Evolutionary conservation across 2,888 invertebrate species (phyloP).

Genomic region (Ichneumoninae sp.): DNA sequence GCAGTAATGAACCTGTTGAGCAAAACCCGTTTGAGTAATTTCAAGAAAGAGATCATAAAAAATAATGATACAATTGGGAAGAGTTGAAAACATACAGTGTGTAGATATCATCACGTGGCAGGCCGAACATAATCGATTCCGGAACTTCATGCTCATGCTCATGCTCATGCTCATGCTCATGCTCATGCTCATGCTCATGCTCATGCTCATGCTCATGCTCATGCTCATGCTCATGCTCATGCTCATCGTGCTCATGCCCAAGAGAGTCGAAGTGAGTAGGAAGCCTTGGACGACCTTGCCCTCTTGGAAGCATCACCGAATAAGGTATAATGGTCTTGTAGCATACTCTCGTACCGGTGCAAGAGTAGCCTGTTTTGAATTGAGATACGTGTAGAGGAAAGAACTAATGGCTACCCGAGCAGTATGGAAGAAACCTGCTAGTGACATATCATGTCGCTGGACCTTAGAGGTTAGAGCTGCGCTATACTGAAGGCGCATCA

Average conservation of each 20-base stretch:
- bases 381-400: background rate
- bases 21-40: slow-evolving; percentile 54
- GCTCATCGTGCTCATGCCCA: background rate
- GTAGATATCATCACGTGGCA: slow-evolving; percentile 31
- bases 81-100: background rate
- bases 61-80: slow-evolving; percentile 47
- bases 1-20: slow-evolving; percentile 57
- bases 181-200: too few relatives aligned
- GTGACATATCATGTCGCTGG: slow-evolving; percentile 54
- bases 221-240: too few relatives aligned
- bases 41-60: slow-evolving; percentile 49
- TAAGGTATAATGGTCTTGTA: slow-evolving; percentile 72
- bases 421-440: slow-evolving; percentile 41
- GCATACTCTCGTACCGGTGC: slow-evolving; percentile 20
- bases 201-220: too few relatives aligned
- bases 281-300: slow-evolving; percentile 64
- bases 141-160: background rate
- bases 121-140: slow-evolving; percentile 61
- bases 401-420: slow-evolving; percentile 63
- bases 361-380: slow-evolving; percentile 33
- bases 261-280: slow-evolving; percentile 71
- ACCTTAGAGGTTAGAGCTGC: slow-evolving; percentile 54
- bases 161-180: too few relatives aligned
- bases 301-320: slow-evolving; percentile 54
- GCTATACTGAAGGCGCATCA: slow-evolving; percentile 76